These are phyloP conservation scores for Nemurella pictetii DNA, from an alignment of 2,888 invertebrate species.

Conservation along the genomic window DNA sequence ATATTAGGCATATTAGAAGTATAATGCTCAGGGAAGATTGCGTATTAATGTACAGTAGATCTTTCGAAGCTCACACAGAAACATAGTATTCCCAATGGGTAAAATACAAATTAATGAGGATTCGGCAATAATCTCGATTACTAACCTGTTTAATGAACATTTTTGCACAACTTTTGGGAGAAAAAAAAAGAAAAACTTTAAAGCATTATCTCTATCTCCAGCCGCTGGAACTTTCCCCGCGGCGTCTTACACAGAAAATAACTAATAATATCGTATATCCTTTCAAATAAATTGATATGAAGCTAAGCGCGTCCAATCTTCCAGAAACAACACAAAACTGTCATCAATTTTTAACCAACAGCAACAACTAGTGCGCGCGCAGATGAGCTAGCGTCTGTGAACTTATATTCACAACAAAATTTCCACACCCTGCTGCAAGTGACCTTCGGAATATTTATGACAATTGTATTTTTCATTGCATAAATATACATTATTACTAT, in stretches of 20 bases:
- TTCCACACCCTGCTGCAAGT: not conserved
- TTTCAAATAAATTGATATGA: not conserved
- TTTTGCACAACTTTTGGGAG: not conserved
- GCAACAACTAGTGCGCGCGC: not conserved
- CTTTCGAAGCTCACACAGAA: no score
- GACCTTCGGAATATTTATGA: no score
- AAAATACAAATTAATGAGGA: no score
- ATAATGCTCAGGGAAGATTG: no score
- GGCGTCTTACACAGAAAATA: not conserved
- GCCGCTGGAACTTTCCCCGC: not conserved
- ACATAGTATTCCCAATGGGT: no score
- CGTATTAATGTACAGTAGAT: no score
- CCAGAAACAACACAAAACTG: not conserved
- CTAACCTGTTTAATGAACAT: slow-evolving; percentile 17
- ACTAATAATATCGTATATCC: not conserved
- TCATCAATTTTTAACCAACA: not conserved
- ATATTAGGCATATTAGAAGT: no score
- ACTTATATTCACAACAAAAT: no score
- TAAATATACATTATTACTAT: no score
- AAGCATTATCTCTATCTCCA: not conserved
- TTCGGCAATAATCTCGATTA: no score
- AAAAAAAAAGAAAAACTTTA: not conserved
- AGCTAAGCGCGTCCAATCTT: not conserved
- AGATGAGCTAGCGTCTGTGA: not conserved
- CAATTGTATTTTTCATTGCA: no score